Evolutionary conservation across 2,797 vertebrate genomes (phyloP).

Genomic region (Gadopsis bispinosus): DNA sequence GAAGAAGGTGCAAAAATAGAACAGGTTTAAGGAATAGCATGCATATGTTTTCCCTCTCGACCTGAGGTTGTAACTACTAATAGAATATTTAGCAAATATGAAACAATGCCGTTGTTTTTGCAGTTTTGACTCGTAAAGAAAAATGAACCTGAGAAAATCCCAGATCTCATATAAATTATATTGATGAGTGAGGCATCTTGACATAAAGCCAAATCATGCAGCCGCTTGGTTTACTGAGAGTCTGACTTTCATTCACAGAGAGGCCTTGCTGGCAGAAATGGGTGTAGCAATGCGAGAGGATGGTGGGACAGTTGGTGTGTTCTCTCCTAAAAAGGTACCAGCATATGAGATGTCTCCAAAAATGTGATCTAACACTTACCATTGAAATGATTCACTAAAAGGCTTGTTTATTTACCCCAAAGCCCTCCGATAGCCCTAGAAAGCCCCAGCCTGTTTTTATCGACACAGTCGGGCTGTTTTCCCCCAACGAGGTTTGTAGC

Average conservation of each 20-base stretch:
- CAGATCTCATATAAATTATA: background rate
- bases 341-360: background rate
- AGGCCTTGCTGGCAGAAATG: slow-evolving; percentile 97
- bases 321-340: slow-evolving; percentile 97
- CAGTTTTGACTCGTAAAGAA: background rate
- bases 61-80: background rate
- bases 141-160: background rate
- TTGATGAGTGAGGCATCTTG: background rate
- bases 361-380: background rate
- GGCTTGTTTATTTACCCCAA: slow-evolving; percentile 68
- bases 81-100: background rate
- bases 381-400: slow-evolving; percentile 39
- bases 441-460: slow-evolving; percentile 88
- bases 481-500: slow-evolving; percentile 90
- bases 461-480: slow-evolving; percentile 90
- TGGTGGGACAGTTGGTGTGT: slow-evolving; percentile 96
- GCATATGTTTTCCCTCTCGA: background rate
- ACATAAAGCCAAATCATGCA: background rate
- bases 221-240: background rate
- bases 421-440: slow-evolving; percentile 81
- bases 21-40: background rate
- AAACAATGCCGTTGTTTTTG: background rate
- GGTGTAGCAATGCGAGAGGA: slow-evolving; percentile 98
- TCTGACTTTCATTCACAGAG: slow-evolving; percentile 82
- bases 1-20: too few relatives aligned